phyloP scores from a whole-genome alignment of 2,113 vertebrate species.

The Phrynosoma platyrhinos region DNA sequence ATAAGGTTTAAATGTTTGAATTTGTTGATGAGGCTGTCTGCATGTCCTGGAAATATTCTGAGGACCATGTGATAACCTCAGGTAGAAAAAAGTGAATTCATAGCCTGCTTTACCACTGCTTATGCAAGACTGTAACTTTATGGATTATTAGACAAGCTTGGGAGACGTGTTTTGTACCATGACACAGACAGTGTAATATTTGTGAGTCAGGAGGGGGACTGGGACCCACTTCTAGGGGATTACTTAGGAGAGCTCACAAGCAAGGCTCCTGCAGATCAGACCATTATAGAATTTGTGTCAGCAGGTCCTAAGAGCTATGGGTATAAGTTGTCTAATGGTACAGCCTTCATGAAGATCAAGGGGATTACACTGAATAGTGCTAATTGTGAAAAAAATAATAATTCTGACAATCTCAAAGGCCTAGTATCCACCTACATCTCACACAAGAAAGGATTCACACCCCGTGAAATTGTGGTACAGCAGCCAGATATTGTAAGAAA shows the following conservation, averaged over 20 bases:
- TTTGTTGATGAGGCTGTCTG: background rate
- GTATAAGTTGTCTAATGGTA: background rate
- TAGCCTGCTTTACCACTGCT: background rate
- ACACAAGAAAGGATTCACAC: background rate
- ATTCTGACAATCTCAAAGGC: background rate
- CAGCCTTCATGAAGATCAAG: background rate
- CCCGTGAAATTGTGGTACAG: background rate
- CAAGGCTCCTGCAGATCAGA: background rate
- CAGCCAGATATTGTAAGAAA: background rate
- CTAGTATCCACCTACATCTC: background rate
- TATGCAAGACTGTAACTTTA: background rate
- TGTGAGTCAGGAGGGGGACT: no score
- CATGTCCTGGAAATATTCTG: background rate
- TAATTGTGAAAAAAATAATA: background rate
- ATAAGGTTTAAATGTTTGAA: background rate
- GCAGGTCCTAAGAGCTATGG: background rate
- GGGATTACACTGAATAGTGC: background rate
- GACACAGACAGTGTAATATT: background rate
- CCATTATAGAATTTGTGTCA: background rate
- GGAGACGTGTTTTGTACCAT: background rate
- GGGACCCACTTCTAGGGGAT: background rate
- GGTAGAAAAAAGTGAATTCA: background rate
- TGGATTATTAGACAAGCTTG: background rate
- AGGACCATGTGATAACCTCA: background rate
- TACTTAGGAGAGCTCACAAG: background rate